Evolutionary conservation across 2,113 vertebrate species (phyloP), one percentile per base, ranked within the genome.

Genomic region (Piaya cayana): DNA sequence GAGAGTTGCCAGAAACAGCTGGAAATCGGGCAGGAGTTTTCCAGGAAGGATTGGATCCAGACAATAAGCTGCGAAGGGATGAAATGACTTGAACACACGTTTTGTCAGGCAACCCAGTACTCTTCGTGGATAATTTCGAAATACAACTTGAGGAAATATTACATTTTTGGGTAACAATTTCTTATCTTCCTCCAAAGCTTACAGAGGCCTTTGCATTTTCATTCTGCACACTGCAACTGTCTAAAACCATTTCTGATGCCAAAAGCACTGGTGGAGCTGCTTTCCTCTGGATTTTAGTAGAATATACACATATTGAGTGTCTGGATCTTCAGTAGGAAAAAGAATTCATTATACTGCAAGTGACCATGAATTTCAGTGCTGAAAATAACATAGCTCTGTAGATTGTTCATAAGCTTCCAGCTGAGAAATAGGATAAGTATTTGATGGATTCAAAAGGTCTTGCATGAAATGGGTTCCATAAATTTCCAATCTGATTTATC

Each of bases 281-380:
- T 81, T 65, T 90, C 79, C 68, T 80, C 71, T 5, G 8, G 32
- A 42, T 75, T 94, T 94, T 82, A 90, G 74, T 37, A 65, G 86
- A 43, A 43, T 74, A 74, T 63, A 85, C 47, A 36, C 70, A 74
- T 59, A 85, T 47, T 65, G 26, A 88, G 30, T 70, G 65, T 23
- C 79, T 81, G 62, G 23, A 42, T 81, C 37, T 50, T 36, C 67
- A 86, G 47, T 64, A 83, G 56, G 77, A 82, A 82, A 45, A 78
- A 91, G 21, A 94, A 87, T 63, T 85, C 63, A 74, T 94, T 94
- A 93, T 27, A 20, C 56, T 39, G 37, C n/a, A 88, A 82, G 67
- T 27, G 53, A 91, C 55, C 60, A 70, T 55, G 70, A 91, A 69
- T 82, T 94, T 79, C 60, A 87, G 45, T n/a, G 37, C 55, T 29